Conservation (phyloP, 1,140 invertebrate genomes). For the Achroia grisella region DNA sequence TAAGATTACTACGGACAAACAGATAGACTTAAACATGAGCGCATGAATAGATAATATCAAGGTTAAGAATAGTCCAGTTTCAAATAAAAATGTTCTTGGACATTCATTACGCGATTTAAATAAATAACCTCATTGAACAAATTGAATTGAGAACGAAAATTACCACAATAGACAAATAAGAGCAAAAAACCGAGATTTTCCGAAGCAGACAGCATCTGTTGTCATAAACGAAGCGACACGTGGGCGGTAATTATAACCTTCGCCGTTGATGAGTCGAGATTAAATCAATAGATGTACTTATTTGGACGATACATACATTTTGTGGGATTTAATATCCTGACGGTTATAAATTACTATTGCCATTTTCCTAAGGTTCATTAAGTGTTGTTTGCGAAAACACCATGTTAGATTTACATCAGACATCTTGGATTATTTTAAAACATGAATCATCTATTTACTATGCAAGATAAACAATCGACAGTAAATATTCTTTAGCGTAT, state of each 20-base stretch:
- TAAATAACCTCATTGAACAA: too few species aligned
- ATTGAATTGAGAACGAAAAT: background rate
- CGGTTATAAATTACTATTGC: background rate
- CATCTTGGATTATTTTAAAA: conserved; percentile 14
- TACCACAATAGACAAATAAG: conserved; percentile 2
- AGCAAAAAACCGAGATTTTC: conserved; percentile 10
- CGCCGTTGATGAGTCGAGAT: conserved; percentile 3
- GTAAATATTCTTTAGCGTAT: conserved; percentile 13
- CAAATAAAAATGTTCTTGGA: too few species aligned
- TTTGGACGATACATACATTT: conserved; percentile 4
- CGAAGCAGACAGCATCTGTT: background rate
- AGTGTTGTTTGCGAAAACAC: conserved; percentile 1
- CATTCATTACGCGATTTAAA: too few species aligned
- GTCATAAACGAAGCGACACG: background rate
- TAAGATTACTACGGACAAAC: too few species aligned
- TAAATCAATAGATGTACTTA: conserved; percentile 10
- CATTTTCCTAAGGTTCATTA: background rate
- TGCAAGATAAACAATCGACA: conserved; percentile 25
- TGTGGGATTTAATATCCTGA: background rate
- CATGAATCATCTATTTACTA: conserved; percentile 24
- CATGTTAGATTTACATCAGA: background rate
- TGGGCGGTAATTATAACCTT: conserved; percentile 20
- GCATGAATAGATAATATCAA: too few species aligned
- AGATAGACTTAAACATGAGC: too few species aligned
- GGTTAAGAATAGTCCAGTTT: too few species aligned